Percentiles rank a stretch among this genome's conserved stretches.
Evolutionary conservation across 35 echinoderm and acorn worm genomes (phyloP).

Genomic region (Ptychodera flava): DNA sequence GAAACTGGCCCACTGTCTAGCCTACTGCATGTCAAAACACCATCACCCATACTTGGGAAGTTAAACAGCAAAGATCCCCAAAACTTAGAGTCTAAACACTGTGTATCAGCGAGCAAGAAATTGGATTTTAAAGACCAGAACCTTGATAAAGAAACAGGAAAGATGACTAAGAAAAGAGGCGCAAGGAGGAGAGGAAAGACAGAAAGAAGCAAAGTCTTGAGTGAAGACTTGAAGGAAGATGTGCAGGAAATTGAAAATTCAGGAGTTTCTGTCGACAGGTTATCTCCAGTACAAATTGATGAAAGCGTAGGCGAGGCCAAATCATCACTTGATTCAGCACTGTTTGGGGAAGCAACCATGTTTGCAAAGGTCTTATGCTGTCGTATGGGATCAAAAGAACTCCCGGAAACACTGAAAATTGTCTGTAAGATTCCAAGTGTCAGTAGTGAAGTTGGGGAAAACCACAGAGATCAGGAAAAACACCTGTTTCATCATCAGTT

Average conservation of each 20-base stretch:
- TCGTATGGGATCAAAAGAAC: not conserved
- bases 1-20: not conserved
- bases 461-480: not conserved
- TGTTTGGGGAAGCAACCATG: not conserved
- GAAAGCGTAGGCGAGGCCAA: too few relatives aligned
- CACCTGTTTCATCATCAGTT: conserved; percentile 39
- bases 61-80: too few relatives aligned
- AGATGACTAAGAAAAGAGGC: not conserved
- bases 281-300: too few relatives aligned
- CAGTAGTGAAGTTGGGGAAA: not conserved
- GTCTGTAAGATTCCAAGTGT: not conserved
- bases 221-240: not conserved
- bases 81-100: too few relatives aligned
- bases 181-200: not conserved
- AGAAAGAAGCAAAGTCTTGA: not conserved
- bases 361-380: not conserved
- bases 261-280: too few relatives aligned
- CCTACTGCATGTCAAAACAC: not conserved
- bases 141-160: not conserved
- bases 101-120: too few relatives aligned
- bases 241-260: not conserved
- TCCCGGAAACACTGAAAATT: not conserved
- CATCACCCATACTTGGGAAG: too few relatives aligned
- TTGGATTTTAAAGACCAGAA: not conserved
- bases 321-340: not conserved